These are phyloP conservation scores for Ptiloglossa arizonensis DNA, from an alignment of 1,140 invertebrate genomes.

Conservation along the genomic window DNA sequence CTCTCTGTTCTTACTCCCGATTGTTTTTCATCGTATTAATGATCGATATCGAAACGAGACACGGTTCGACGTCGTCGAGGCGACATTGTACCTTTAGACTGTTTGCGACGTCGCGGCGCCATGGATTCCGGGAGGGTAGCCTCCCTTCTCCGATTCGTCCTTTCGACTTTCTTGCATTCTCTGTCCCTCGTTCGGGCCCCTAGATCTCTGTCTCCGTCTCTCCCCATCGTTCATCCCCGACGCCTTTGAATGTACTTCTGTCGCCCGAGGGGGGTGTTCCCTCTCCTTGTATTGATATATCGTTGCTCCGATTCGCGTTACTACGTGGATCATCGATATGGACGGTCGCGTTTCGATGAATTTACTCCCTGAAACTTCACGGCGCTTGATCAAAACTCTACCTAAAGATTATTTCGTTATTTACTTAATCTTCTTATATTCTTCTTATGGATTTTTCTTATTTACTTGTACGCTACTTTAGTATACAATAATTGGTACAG, in stretches of 20 bases:
- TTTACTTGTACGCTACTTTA: too few species aligned
- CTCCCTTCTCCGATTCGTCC: constrained; percentile 31
- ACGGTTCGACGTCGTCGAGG: constrained; percentile 29
- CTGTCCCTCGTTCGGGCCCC: constrained; percentile 33
- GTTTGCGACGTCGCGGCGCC: constrained; percentile 61
- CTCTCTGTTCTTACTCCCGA: not conserved
- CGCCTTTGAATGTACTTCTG: constrained; percentile 69
- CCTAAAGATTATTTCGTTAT: too few species aligned
- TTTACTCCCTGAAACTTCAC: not conserved
- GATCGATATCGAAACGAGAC: constrained; percentile 55
- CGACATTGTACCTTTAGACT: constrained; percentile 48
- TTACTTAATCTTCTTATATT: too few species aligned
- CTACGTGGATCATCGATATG: constrained; percentile 40
- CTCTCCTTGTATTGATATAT: constrained; percentile 56
- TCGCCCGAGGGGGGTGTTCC: constrained; percentile 19
- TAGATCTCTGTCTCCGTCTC: constrained; percentile 1
- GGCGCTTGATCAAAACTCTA: too few species aligned
- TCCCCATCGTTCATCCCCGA: constrained; percentile 70
- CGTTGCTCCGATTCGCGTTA: constrained; percentile 49
- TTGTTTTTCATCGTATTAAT: constrained; percentile 61
- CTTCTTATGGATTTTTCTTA: too few species aligned
- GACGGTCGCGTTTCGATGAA: not conserved
- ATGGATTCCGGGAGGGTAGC: constrained; percentile 58
- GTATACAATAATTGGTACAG: too few species aligned
- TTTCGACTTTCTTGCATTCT: constrained; percentile 30